Evolutionary conservation across 1,140 invertebrate species (phyloP), one percentile per base, ranked within the genome.

Genomic region (Aphelenchoides avenae): DNA sequence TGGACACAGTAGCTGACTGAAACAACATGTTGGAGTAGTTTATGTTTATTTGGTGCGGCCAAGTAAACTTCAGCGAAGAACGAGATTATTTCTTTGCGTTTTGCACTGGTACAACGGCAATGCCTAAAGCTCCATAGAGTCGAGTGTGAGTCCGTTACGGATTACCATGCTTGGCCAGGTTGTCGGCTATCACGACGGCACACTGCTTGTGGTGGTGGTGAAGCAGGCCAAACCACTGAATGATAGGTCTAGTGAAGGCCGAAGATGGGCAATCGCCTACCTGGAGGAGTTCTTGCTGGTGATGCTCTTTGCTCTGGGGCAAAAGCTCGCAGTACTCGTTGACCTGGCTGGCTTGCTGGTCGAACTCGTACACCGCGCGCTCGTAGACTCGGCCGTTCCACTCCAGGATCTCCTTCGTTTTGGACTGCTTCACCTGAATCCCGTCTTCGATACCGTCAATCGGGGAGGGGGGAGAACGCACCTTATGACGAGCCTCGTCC

Each of bases 401-500:
- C 36, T 56, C 54, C 11, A 56, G 49, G 22, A 56, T 34, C 11
- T 37, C 54, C 15, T 18, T 20, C 11, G 54, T 56, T 34, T 34
- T 26, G 7, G 54, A 39, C 30, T 37, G 33, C 30, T 54, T 61
- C 24, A 56, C 18, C 54, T 56, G 26, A n/a, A n/a, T n/a, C n/a
- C n/a, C n/a, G n/a, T n/a, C n/a, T n/a, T n/a, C n/a, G n/a, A n/a
- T n/a, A n/a, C n/a, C n/a, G n/a, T n/a, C n/a, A 56, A 55, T 13
- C 9, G 9, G n/a, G 9, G 9, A 33, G 31, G n/a, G 9, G 13
- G 18, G 11, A 18, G 54, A 15, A 15, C 52, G 26, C 31, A 56
- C 54, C 26, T 56, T 54, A 42, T 56, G 54, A 15, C 54, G 13
- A 11, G 54, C 54, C 11, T 29, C 22, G 36, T 56, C 54, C 54